phyloP scores from a whole-genome alignment of 2,888 invertebrate genomes.

The Hydropsyche betteni region DNA sequence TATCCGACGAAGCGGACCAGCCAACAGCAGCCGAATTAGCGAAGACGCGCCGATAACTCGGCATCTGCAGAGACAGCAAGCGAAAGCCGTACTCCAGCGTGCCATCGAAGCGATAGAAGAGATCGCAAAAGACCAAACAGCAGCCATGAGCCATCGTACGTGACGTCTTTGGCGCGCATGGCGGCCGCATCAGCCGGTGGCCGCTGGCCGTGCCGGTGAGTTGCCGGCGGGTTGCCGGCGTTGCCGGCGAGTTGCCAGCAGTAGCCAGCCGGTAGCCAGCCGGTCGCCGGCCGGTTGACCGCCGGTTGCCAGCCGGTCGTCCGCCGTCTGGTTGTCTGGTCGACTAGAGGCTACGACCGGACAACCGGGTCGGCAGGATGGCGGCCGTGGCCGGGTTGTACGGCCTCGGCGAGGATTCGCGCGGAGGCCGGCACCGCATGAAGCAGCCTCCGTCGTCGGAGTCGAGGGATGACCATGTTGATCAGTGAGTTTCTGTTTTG shows the following conservation, averaged over 20 bases:
- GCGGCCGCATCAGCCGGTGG: slow-evolving; percentile 44
- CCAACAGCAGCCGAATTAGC: too few species aligned
- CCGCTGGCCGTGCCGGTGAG: slow-evolving; percentile 47
- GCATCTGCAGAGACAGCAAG: too few species aligned
- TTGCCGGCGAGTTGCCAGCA: slow-evolving; percentile 51
- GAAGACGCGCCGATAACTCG: too few species aligned
- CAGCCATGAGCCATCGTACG: neutral
- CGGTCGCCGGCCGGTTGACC: too few species aligned
- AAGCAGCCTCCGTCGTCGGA: slow-evolving; percentile 66
- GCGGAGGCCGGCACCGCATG: slow-evolving; percentile 63
- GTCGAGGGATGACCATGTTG: slow-evolving; percentile 67
- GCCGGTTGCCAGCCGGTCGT: too few species aligned
- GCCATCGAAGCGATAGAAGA: too few species aligned
- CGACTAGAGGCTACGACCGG: too few species aligned
- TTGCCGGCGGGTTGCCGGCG: slow-evolving; percentile 55
- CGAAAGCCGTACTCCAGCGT: too few species aligned
- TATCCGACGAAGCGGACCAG: too few species aligned
- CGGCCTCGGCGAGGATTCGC: slow-evolving; percentile 79
- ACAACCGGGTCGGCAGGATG: slow-evolving; percentile 61
- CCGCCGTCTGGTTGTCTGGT: too few species aligned
- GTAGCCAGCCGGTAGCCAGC: slow-evolving; percentile 53
- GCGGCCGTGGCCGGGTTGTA: slow-evolving; percentile 83
- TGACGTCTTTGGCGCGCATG: neutral
- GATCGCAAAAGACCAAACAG: too few species aligned
- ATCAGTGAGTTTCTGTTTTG: slow-evolving; percentile 64